A percentile compares a stretch with the other conserved stretches of the same genome.
phyloP scores from a whole-genome alignment of 2,797 vertebrate species.

The Pangasius sanitwongsei region DNA sequence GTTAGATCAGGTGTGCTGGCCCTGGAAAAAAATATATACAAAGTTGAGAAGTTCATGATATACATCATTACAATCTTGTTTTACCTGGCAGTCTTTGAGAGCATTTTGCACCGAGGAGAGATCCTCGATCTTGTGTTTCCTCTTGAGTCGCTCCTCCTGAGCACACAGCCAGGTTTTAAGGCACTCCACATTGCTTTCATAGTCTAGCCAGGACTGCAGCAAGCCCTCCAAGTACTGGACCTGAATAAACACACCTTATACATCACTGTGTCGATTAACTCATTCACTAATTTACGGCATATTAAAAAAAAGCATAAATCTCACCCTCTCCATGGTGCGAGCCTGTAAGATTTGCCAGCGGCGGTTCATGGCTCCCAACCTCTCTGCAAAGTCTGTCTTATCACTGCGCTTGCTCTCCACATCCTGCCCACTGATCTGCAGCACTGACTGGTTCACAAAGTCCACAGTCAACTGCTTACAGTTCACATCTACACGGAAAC shows the following conservation, averaged over 20 bases:
- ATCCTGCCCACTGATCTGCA: constrained; percentile 95
- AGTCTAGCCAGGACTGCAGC: constrained; percentile 89
- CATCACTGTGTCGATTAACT: background rate
- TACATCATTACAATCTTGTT: background rate
- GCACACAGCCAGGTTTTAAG: constrained; percentile 88
- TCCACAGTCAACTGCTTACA: constrained; percentile 97
- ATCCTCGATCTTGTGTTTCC: constrained; percentile 89
- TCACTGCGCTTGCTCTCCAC: constrained; percentile 95
- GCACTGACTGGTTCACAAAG: constrained; percentile 96
- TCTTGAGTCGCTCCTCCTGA: constrained; percentile 87
- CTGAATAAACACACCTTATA: constrained; percentile 69
- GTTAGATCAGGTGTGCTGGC: background rate
- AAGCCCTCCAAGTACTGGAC: constrained; percentile 88
- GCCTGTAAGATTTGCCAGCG: constrained; percentile 94
- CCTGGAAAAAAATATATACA: background rate
- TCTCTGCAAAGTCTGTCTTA: constrained; percentile 97
- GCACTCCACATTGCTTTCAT: constrained; percentile 86
- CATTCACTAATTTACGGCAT: background rate
- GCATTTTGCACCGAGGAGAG: constrained; percentile 89
- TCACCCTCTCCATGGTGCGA: constrained; percentile 50
- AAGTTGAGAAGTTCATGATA: background rate
- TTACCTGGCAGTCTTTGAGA: constrained; percentile 94
- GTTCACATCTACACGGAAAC: constrained; percentile 93
- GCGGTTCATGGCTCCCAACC: constrained; percentile 93
- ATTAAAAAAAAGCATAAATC: background rate